These are phyloP conservation scores for Manis pentadactyla DNA, from an alignment of 2,797 vertebrate species.

Conservation along the genomic window DNA sequence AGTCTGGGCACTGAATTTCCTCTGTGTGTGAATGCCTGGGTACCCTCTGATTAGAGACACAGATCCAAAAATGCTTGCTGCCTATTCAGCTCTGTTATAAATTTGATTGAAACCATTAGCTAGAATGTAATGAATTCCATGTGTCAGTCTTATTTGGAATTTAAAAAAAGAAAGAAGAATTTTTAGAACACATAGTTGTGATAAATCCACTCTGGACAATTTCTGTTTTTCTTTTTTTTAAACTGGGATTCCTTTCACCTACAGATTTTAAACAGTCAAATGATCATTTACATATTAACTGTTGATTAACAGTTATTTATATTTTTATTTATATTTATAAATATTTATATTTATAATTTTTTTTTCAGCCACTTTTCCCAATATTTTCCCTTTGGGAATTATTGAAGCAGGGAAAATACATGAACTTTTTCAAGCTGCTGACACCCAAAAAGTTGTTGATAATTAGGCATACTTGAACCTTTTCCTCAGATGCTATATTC, in stretches of 20 bases:
- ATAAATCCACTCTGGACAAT: conserved; percentile 73
- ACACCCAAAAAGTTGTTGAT: background rate
- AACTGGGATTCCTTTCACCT: conserved; percentile 65
- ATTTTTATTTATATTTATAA: too few relatives aligned
- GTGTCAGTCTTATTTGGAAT: conserved; percentile 74
- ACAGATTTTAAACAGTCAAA: conserved; percentile 76
- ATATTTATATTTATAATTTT: too few relatives aligned
- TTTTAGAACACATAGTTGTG: conserved; percentile 63
- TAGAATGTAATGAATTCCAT: conserved; percentile 84
- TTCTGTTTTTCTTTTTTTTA: conserved; percentile 49
- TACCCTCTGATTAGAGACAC: conserved; percentile 59
- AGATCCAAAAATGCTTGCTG: conserved; percentile 47
- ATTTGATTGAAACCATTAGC: conserved; percentile 85
- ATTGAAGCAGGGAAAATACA: background rate
- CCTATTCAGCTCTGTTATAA: conserved; percentile 76
- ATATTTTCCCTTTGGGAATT: background rate
- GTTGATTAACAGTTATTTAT: too few relatives aligned
- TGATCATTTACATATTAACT: conserved; percentile 50
- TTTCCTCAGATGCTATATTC: background rate
- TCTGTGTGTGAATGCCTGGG: conserved; percentile 39
- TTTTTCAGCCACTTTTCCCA: background rate
- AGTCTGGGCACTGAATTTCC: conserved; percentile 42
- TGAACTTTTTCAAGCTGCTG: background rate
- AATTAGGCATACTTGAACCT: background rate
- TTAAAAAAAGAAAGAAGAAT: conserved; percentile 31